Evolutionary conservation across 2,797 vertebrate genomes (phyloP).

Genomic region (Chromobotia macracanthus): DNA sequence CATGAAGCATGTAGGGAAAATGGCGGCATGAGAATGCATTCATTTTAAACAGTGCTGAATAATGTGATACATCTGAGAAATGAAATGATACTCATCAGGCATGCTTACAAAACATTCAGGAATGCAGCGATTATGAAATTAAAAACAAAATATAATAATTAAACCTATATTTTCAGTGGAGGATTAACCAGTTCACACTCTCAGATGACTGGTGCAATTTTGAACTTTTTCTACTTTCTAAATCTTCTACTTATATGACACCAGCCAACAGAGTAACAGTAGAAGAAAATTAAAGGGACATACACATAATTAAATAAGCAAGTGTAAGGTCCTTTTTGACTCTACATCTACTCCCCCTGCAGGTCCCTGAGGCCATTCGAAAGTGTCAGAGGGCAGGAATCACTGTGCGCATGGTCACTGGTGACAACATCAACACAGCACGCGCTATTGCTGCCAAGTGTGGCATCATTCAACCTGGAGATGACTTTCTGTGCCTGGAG

Average conservation of each 20-base stretch:
- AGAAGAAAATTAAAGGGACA: neutral
- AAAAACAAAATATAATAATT: too few species aligned
- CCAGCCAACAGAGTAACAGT: too few species aligned
- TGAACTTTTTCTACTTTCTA: too few species aligned
- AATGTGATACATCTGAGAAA: too few species aligned
- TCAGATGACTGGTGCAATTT: too few species aligned
- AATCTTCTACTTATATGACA: too few species aligned
- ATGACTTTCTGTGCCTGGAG: constrained; percentile 90
- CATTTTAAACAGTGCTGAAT: neutral
- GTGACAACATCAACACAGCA: constrained; percentile 92
- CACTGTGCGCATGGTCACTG: constrained; percentile 92
- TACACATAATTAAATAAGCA: neutral
- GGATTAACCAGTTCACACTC: too few species aligned
- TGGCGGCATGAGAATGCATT: neutral
- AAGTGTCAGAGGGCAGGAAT: constrained; percentile 92
- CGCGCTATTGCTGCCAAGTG: constrained; percentile 90
- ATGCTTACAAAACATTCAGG: too few species aligned
- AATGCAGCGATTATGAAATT: too few species aligned
- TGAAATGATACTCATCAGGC: too few species aligned
- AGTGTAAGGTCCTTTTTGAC: neutral
- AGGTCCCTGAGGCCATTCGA: constrained; percentile 89
- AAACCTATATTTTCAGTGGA: too few species aligned
- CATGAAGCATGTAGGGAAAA: too few species aligned
- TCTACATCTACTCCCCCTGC: neutral
- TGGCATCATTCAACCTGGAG: constrained; percentile 89